Conservation (phyloP, 2,113 vertebrate genomes). For the Bufo bufo region DNA sequence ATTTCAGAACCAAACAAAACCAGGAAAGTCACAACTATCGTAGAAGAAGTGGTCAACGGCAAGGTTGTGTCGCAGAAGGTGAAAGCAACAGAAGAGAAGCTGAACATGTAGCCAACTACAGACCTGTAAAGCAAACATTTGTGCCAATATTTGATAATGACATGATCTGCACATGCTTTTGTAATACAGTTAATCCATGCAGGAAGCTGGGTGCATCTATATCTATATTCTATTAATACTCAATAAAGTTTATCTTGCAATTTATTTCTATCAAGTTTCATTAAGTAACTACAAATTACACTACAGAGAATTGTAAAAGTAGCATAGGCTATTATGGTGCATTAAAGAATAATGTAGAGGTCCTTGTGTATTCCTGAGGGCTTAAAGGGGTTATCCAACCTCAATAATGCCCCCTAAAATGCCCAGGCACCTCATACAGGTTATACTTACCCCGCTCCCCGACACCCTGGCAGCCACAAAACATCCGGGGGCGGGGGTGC, state of each 20-base stretch:
- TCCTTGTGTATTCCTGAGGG: no score
- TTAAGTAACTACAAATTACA: no score
- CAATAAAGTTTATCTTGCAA: conserved; percentile 42
- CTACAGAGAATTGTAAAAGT: no score
- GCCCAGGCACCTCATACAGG: no score
- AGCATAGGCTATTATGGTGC: no score
- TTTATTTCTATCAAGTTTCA: no score
- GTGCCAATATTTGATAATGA: not conserved
- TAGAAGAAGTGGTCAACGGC: conserved; percentile 58
- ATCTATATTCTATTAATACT: conserved; percentile 25
- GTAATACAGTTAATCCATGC: not conserved
- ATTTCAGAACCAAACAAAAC: conserved; percentile 59
- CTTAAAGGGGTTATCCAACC: no score
- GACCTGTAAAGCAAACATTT: not conserved
- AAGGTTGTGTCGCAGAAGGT: conserved; percentile 57
- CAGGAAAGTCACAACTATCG: conserved; percentile 53
- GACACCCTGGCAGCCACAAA: no score
- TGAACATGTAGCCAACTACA: not conserved
- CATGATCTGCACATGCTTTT: not conserved
- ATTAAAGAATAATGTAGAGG: no score
- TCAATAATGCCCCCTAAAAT: no score
- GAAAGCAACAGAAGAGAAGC: conserved; percentile 52
- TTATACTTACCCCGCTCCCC: no score
- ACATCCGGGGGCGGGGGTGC: no score
- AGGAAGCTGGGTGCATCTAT: conserved; percentile 20